phyloP scores from a whole-genome alignment of 2,888 invertebrate species.

The Dryobota labecula region DNA sequence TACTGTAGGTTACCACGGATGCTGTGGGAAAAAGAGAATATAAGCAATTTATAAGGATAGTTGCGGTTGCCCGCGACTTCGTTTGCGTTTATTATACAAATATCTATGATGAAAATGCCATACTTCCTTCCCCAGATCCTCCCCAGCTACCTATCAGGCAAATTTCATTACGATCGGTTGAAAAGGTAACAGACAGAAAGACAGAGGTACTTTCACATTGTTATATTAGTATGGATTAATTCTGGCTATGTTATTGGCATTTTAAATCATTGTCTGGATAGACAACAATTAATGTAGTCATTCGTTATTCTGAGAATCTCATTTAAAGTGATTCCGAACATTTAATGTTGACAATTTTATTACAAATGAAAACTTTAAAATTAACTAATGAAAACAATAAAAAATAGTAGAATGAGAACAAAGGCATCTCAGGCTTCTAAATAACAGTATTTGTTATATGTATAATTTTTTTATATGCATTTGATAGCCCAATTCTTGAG shows the following conservation, averaged over 20 bases:
- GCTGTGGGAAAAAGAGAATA: constrained; percentile 83
- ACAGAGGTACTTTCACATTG: background rate
- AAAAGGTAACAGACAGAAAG: background rate
- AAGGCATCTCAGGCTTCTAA: background rate
- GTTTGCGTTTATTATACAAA: background rate
- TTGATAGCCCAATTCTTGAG: too few relatives aligned
- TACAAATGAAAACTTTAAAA: background rate
- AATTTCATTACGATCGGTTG: background rate
- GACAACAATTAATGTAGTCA: too few relatives aligned
- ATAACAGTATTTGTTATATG: background rate
- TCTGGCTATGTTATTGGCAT: background rate
- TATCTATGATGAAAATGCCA: background rate
- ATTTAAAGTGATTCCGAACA: background rate
- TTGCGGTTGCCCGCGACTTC: too few relatives aligned
- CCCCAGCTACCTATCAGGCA: background rate
- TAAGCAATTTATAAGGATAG: background rate
- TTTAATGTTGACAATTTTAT: background rate
- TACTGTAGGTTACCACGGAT: constrained; percentile 96
- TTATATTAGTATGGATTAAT: background rate
- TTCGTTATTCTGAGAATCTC: background rate
- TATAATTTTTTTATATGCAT: too few relatives aligned
- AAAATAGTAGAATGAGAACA: background rate
- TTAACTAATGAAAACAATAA: background rate
- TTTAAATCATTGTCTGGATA: background rate
- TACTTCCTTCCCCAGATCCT: background rate